These are phyloP conservation scores for Spongilla lacustris DNA, from an alignment of 37 sponge, comb jelly and placozoan genomes.

Conservation along the genomic window DNA sequence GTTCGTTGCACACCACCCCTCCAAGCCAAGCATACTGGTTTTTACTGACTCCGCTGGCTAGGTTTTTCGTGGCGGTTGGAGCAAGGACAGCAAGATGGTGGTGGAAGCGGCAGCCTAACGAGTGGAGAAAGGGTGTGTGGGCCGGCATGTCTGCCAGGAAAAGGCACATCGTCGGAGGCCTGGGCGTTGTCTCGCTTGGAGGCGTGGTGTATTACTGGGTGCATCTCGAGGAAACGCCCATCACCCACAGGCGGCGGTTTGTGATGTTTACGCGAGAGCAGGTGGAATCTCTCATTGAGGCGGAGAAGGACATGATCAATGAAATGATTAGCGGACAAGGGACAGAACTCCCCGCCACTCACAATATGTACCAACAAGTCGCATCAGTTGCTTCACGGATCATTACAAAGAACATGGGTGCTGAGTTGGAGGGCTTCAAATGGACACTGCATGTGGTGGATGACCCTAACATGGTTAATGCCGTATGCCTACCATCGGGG, in stretches of 20 bases:
- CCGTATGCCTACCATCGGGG: constrained; percentile 62
- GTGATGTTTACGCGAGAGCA: constrained; percentile 44
- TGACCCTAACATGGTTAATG: constrained; percentile 39
- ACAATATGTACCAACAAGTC: constrained; percentile 17
- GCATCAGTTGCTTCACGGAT: constrained; percentile 6
- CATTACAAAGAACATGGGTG: neutral
- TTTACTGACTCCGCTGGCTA: constrained; percentile 28
- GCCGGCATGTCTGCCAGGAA: neutral
- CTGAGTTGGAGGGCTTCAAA: constrained; percentile 19
- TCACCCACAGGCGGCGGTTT: constrained; percentile 53
- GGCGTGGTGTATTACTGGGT: constrained; percentile 26
- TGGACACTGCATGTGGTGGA: constrained; percentile 68
- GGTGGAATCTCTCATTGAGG: constrained; percentile 6
- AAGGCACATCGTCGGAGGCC: constrained; percentile 14
- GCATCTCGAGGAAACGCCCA: constrained; percentile 61
- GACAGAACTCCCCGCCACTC: constrained; percentile 6
- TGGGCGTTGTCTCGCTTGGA: neutral
- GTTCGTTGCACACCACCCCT: constrained; percentile 7
- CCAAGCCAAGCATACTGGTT: constrained; percentile 10
- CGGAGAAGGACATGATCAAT: constrained; percentile 13
- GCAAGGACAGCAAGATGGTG: constrained; percentile 18
- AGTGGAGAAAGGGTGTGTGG: constrained; percentile 15
- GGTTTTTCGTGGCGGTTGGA: constrained; percentile 26
- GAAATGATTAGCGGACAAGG: neutral
- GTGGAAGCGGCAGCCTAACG: constrained; percentile 47